Evolutionary conservation across 2,888 invertebrate species (phyloP), one percentile per base, ranked within the genome.

Genomic region (Catocala nupta): DNA sequence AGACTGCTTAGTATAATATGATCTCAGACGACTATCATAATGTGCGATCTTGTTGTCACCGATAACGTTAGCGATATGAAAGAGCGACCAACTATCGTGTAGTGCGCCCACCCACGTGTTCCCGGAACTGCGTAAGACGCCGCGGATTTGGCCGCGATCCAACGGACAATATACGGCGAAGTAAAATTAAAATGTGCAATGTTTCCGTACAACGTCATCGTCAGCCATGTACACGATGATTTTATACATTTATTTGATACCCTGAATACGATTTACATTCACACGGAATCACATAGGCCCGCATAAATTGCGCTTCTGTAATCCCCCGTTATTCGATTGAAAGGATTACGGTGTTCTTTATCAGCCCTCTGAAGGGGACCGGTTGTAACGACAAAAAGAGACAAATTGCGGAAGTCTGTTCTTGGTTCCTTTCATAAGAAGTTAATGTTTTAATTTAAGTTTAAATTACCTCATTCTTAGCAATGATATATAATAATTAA

Each of bases 291-390:
- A 66, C 73, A 68, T 77, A 79, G 77, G 64, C 84, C 82, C 84
- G 81, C 81, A 86, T 85, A 83, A 86, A 88, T 85, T 83, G 81
- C 77, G 77, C 75, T 77, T 75, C 69, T 71, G 81, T 85, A 84
- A 89, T 87, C 87, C 86, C 71, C 83, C 82, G 83, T 84, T 84
- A 90, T 87, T 84, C 84, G 88, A 88, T 88, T 87, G 86, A 90
- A 89, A 86, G 89, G 90, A 91, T 90, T 90, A 90, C 84, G 82
- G 75, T 83, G 84, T 86, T 84, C 87, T 89, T 88, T 88, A 86
- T 84, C 89, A 87, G 87, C 84, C 85, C 82, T 81, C 71, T 63
- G 72, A 74, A 81, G 82, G 84, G 85, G 81, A 74, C 75, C 73
- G 74, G 50, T 63, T 72, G 65, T 63, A 64, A 68, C 55, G 63